Evolutionary conservation across 2,113 vertebrate genomes (phyloP).

Genomic region (Heteronetta atricapilla): DNA sequence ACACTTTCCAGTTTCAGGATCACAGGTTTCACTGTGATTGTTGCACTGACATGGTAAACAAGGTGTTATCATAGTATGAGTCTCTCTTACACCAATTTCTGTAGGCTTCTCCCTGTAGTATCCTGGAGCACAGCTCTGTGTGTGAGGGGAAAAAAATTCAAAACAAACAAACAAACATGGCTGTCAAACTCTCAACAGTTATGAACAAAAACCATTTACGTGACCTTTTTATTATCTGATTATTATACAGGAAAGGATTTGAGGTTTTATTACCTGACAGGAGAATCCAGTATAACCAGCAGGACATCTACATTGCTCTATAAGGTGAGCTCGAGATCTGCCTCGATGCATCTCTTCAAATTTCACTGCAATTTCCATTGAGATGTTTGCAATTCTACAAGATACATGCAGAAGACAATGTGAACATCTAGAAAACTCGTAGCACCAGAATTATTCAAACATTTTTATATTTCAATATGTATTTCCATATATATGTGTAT

Average conservation of each 20-base stretch:
- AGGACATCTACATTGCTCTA: conserved; percentile 91
- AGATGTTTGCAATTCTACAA: conserved; percentile 89
- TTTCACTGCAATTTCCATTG: conserved; percentile 85
- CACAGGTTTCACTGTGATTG: conserved; percentile 88
- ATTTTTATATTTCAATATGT: background rate
- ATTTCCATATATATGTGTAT: no score
- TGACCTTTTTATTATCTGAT: background rate
- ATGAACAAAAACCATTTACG: background rate
- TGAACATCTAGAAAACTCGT: background rate
- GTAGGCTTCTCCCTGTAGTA: conserved; percentile 79
- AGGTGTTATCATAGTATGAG: conserved; percentile 58
- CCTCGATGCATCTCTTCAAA: conserved; percentile 57
- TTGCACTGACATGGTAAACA: conserved; percentile 90
- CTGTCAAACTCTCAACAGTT: background rate
- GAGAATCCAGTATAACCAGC: conserved; percentile 87
- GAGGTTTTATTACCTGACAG: conserved; percentile 86
- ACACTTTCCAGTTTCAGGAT: conserved; percentile 86
- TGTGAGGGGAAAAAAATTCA: background rate
- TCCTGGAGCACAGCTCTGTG: conserved; percentile 87
- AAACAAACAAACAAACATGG: background rate
- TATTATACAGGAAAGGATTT: background rate
- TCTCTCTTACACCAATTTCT: conserved; percentile 51
- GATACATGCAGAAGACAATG: background rate
- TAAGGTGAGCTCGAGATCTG: conserved; percentile 66
- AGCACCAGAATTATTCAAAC: background rate